These are phyloP conservation scores for Drosophila parthenogenetica DNA, from an alignment of 2,888 invertebrate genomes.

Conservation along the genomic window DNA sequence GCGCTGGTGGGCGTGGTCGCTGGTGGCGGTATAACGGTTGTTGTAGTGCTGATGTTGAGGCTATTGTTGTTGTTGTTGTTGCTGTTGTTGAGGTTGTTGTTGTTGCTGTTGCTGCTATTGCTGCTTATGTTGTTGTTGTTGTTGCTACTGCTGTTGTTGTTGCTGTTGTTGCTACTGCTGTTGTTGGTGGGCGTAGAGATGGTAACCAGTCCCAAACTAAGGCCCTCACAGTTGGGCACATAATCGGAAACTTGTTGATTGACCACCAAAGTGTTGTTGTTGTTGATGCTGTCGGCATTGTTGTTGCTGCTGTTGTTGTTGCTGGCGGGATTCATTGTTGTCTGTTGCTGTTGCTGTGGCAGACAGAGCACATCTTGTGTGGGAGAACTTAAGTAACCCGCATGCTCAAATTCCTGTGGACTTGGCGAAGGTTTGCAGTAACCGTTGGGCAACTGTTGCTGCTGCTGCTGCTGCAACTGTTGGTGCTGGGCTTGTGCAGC, in stretches of 20 bases:
- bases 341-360: constrained; percentile 52
- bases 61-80: constrained; percentile 11
- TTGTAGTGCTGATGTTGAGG: constrained; percentile 22
- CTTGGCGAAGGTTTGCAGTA: constrained; percentile 85
- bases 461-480: constrained; percentile 63
- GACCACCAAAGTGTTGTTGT: constrained; percentile 44
- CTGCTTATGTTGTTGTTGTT: constrained; percentile 12
- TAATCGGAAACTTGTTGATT: constrained; percentile 68
- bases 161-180: constrained; percentile 41
- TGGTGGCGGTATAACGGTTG: constrained; percentile 24
- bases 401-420: constrained; percentile 81
- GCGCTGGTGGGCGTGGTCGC: constrained; percentile 78
- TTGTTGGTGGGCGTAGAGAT: constrained; percentile 53
- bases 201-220: constrained; percentile 48
- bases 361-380: constrained; percentile 79
- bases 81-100: constrained; percentile 5
- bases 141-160: constrained; percentile 20
- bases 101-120: constrained; percentile 10
- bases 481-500: constrained; percentile 63
- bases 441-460: constrained; percentile 81
- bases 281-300: constrained; percentile 54
- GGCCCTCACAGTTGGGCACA: constrained; percentile 69
- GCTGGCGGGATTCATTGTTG: constrained; percentile 63
- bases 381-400: constrained; percentile 83
- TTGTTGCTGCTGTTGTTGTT: constrained; percentile 60